A percentile compares a stretch with the other conserved stretches of the same genome.
Evolutionary conservation across 2,888 invertebrate species (phyloP).

Genomic region (Apantesis nais): DNA sequence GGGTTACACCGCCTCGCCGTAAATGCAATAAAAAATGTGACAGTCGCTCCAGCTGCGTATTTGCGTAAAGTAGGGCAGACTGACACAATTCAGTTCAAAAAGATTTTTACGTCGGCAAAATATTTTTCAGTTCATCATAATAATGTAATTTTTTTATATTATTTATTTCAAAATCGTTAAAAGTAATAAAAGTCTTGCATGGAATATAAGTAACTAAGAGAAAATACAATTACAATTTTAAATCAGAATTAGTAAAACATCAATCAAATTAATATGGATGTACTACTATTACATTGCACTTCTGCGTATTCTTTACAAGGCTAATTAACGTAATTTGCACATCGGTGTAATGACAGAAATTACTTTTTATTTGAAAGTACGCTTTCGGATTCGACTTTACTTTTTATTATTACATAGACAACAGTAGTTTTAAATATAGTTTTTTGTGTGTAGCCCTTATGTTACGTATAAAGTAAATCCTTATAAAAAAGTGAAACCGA

Average conservation of each 20-base stretch:
- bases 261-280: constrained; percentile 40
- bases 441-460: neutral
- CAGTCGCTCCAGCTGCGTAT: constrained; percentile 54
- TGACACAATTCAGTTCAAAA: constrained; percentile 44
- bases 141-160: neutral
- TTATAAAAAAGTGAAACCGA: too few relatives aligned
- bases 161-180: neutral
- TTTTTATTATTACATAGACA: neutral
- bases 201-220: constrained; percentile 17
- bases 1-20: constrained; percentile 57
- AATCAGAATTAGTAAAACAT: constrained; percentile 38
- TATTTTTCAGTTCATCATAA: neutral
- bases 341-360: neutral
- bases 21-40: constrained; percentile 60
- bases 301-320: constrained; percentile 21
- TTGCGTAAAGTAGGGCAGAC: constrained; percentile 52
- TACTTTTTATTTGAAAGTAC: neutral
- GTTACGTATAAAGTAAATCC: neutral
- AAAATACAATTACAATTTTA: constrained; percentile 51
- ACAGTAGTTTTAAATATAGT: neutral
- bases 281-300: constrained; percentile 26
- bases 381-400: neutral
- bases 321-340: constrained; percentile 4
- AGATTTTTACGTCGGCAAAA: constrained; percentile 8
- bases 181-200: neutral